phyloP scores from a whole-genome alignment of 2,888 invertebrate species.

The Macrosoma leucophasiata region DNA sequence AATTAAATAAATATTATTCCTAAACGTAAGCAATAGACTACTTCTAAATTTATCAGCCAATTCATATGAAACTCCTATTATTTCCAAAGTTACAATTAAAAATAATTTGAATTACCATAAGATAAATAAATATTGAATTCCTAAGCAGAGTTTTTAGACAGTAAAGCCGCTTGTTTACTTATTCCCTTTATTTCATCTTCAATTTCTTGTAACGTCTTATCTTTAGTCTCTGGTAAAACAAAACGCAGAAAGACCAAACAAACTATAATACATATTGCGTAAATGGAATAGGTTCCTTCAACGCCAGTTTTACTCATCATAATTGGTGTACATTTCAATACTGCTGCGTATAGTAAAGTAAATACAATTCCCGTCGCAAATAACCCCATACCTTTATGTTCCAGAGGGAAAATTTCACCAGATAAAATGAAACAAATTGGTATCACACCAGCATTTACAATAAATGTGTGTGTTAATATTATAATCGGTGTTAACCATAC shows the following conservation, averaged over 20 bases:
- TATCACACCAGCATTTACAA: conserved; percentile 31
- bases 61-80: too few relatives aligned
- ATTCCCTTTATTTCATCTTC: conserved; percentile 33
- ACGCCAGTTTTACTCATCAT: conserved; percentile 33
- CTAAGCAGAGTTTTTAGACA: too few relatives aligned
- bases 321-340: conserved; percentile 36
- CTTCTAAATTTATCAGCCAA: too few relatives aligned
- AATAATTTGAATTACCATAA: too few relatives aligned
- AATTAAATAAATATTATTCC: too few relatives aligned
- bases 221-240: conserved; percentile 41
- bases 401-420: conserved; percentile 39
- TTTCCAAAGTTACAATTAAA: too few relatives aligned
- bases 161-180: too few relatives aligned
- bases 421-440: conserved; percentile 32
- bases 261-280: conserved; percentile 27
- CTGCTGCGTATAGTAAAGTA: conserved; percentile 29
- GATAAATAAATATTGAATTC: too few relatives aligned
- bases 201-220: conserved; percentile 37
- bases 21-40: too few relatives aligned
- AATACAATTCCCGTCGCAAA: conserved; percentile 33
- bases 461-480: conserved; percentile 31
- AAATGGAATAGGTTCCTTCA: conserved; percentile 32
- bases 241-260: conserved; percentile 31
- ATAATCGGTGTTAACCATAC: conserved; percentile 33
- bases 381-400: conserved; percentile 33